A percentile compares a stretch with the other conserved stretches of the same genome.
phyloP scores from a whole-genome alignment of 2,113 vertebrate genomes.

The Thunnus maccoyii region DNA sequence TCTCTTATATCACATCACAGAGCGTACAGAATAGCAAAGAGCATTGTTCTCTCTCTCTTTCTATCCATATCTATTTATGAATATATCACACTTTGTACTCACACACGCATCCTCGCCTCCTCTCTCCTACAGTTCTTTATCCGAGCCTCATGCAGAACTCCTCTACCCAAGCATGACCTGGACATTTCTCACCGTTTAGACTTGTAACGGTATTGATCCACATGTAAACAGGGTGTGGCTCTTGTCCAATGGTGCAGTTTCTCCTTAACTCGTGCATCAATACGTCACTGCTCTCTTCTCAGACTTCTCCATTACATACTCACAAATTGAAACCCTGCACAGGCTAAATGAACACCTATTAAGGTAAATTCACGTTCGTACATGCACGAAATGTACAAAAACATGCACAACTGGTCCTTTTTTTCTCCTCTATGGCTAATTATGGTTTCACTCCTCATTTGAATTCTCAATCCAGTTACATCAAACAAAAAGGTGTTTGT shows the following conservation, averaged over 20 bases:
- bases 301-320: conserved; percentile 20
- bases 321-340: conserved; percentile 50
- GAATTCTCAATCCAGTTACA: neutral
- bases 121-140: neutral
- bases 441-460: neutral
- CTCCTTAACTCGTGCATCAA: conserved; percentile 71
- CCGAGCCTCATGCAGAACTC: conserved; percentile 19
- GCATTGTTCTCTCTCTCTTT: conserved; percentile 40
- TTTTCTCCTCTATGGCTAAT: neutral
- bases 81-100: conserved; percentile 11
- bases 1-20: conserved; percentile 42
- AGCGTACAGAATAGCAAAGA: conserved; percentile 37
- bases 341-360: conserved; percentile 35
- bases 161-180: conserved; percentile 33
- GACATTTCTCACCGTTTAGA: conserved; percentile 60
- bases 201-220: conserved; percentile 69
- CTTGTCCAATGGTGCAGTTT: conserved; percentile 55
- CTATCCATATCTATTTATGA: conserved; percentile 33
- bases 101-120: conserved; percentile 5
- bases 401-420: neutral
- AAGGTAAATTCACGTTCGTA: neutral
- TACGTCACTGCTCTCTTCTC: conserved; percentile 48
- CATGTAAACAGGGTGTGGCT: conserved; percentile 69
- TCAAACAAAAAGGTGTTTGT: neutral
- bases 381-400: conserved; percentile 18